These are phyloP conservation scores for Brachionus sp. DNA, from an alignment of 1,140 invertebrate species.

Conservation along the genomic window DNA sequence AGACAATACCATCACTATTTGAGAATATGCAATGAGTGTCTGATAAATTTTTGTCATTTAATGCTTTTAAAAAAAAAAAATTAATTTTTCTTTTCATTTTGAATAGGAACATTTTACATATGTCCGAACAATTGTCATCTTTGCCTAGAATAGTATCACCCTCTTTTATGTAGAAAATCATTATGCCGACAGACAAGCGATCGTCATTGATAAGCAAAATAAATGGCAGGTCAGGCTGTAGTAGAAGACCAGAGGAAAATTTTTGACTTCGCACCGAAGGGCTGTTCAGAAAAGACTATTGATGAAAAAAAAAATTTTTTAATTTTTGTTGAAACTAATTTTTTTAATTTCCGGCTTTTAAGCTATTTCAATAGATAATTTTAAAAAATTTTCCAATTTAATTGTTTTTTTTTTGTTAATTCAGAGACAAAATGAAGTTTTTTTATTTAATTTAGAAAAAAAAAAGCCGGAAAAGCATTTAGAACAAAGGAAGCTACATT, in stretches of 20 bases:
- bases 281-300: slow-evolving; percentile 27
- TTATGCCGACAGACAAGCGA: background rate
- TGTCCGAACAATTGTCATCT: slow-evolving; percentile 7
- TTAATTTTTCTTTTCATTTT: background rate
- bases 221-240: slow-evolving; percentile 38
- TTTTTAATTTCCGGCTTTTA: background rate
- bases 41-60: slow-evolving; percentile 24
- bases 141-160: slow-evolving; percentile 8
- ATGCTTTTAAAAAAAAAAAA: slow-evolving; percentile 7
- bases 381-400: background rate
- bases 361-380: too few species aligned
- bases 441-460: background rate
- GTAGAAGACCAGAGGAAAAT: slow-evolving; percentile 9
- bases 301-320: background rate
- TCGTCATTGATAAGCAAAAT: slow-evolving; percentile 26
- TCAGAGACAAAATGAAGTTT: background rate
- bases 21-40: slow-evolving; percentile 36
- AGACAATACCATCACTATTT: background rate
- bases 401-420: background rate
- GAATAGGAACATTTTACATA: background rate
- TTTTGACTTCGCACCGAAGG: background rate
- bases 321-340: background rate
- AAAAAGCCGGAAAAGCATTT: background rate
- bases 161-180: slow-evolving; percentile 39
- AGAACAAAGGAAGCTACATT: background rate